phyloP scores from a whole-genome alignment of 2,888 invertebrate species.

The Stenodema calcarata region DNA sequence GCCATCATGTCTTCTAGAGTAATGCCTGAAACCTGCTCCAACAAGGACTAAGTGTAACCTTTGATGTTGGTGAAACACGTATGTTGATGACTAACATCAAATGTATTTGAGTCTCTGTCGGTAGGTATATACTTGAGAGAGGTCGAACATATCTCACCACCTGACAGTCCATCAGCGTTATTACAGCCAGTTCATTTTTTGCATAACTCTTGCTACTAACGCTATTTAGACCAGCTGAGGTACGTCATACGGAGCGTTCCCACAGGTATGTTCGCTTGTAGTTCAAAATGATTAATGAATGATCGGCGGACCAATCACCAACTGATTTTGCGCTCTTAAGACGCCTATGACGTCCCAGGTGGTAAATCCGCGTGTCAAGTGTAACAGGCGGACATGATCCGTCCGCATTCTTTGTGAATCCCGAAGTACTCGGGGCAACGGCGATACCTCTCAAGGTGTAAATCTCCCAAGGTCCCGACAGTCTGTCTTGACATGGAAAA shows the following conservation, averaged over 20 bases:
- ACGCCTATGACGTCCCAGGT: not conserved
- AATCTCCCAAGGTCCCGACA: slow-evolving; percentile 4
- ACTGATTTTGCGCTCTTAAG: not conserved
- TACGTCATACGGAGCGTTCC: not conserved
- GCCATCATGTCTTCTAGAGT: too few species aligned
- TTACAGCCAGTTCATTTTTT: not conserved
- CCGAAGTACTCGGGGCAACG: not conserved
- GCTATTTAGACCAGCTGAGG: not conserved
- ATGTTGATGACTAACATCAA: too few species aligned
- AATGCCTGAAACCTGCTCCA: too few species aligned
- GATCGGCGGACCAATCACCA: not conserved
- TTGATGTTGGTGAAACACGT: too few species aligned
- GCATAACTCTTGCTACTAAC: not conserved
- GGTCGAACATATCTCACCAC: not conserved
- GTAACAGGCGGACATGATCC: slow-evolving; percentile 14
- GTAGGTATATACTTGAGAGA: too few species aligned
- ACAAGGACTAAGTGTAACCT: too few species aligned
- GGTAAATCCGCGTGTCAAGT: slow-evolving; percentile 19
- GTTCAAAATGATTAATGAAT: not conserved
- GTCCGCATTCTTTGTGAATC: slow-evolving; percentile 1
- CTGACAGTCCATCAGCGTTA: not conserved
- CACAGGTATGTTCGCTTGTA: not conserved
- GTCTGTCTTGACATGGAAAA: not conserved
- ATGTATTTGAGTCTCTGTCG: too few species aligned
- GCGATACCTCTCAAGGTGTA: not conserved